Base-by-base conservation (phyloP, 2,888 invertebrate genomes). In the Apamea sordens region DNA sequence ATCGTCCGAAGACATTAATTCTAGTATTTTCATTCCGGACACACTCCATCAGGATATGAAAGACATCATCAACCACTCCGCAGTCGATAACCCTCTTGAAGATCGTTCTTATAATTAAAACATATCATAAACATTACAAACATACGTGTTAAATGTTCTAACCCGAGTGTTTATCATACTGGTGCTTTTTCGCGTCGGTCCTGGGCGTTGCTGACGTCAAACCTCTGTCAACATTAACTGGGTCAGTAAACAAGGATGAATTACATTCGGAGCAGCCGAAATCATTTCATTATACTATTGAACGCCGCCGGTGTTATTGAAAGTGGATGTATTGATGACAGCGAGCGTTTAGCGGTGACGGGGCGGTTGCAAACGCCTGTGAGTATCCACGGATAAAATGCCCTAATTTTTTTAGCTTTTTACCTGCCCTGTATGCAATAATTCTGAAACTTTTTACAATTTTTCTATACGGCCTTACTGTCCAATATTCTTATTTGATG, bases 181-280 rank as follows among this genome's bases (percentile, higher is more conserved):
- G 90, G 90, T 91, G 91, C 90, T 93, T 94, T 94, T 95, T 93
- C 92, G 90, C 90, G 89, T 86, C 92, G 90, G 90, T 93, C 92
- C 92, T 93, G 91, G 91, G 90, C 91, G 91, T 82, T 90, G 91
- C 92, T 95, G 95, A 95, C 95, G 95, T 95, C 95, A 96, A 93
- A 90, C 92, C 93, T 94, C 93, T 94, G 95, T 95, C 95, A 95
- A 95, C 94, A 94, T 93, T 94, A 96, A 96, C 95, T 94, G 94
- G 95, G 95, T 95, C 95, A 95, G 94, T 94, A 94, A 93, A 95
- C 93, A 94, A 93, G 93, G 94, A 94, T 94, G 93, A 94, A 94
- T 95, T 94, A 94, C 93, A 94, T 93, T 94, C 91, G 91, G 92
- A 94, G 91, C 92, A 92, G 89, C 89, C 90, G 88, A 93, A 94